These are phyloP conservation scores for Musca domestica DNA, from an alignment of 1,140 invertebrate genomes.

Conservation along the genomic window DNA sequence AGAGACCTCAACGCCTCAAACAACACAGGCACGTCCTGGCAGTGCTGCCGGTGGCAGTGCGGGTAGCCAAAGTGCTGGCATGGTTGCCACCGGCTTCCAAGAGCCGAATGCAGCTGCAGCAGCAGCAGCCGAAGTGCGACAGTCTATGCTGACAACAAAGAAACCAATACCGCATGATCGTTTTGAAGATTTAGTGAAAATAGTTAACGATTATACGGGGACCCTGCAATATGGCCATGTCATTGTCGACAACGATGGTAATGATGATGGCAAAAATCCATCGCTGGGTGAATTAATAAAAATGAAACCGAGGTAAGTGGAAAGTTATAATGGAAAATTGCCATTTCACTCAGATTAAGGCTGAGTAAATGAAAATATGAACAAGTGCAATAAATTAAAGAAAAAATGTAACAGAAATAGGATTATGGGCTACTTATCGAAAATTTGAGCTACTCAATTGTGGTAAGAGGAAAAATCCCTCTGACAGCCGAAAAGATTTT, in stretches of 20 bases:
- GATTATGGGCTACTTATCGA: no score
- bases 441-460: no score
- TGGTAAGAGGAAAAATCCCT: no score
- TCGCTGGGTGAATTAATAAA: conserved; percentile 65
- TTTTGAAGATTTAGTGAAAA: conserved; percentile 60
- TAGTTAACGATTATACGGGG: conserved; percentile 47
- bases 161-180: conserved; percentile 56
- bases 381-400: no score
- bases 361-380: no score
- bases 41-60: conserved; percentile 25
- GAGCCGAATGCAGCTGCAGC: conserved; percentile 10
- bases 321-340: not conserved
- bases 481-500: no score
- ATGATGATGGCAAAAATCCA: conserved; percentile 59
- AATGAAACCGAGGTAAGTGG: conserved; percentile 61
- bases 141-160: conserved; percentile 34
- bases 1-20: conserved; percentile 46
- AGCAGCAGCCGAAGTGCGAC: conserved; percentile 10
- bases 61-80: conserved; percentile 41
- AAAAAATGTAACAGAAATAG: no score
- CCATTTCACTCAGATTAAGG: no score
- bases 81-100: conserved; percentile 13
- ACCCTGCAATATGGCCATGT: conserved; percentile 44
- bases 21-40: conserved; percentile 25
- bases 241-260: conserved; percentile 57